Base-by-base conservation (phyloP, 2,113 vertebrate species). In the Ariopsis seemanni region DNA sequence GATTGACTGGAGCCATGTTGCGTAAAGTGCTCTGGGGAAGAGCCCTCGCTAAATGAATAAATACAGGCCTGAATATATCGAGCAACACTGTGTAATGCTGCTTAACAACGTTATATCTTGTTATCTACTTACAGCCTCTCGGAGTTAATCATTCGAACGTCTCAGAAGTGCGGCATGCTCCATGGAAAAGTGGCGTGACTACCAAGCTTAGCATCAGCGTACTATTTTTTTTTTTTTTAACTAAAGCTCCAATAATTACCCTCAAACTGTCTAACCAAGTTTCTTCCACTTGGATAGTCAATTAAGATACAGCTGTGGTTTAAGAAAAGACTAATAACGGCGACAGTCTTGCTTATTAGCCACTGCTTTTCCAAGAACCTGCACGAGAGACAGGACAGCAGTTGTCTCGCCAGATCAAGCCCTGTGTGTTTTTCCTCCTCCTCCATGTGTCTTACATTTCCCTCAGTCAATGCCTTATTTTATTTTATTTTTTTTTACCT, bases 211-310 rank as follows among this genome's bases (percentile, higher is more conserved):
- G 58, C 48, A 7, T 1, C 34, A 57, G 3, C 67, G 71, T 86
- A 74, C 89, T 83, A 65, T 84, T 89, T 77, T 42, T 42, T 42
- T 42, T 34, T 42, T 42, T 42, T 42, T 72, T 78, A 53, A 27
- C 69, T 87, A 89, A 86, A 85, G 80, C 83, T 65, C 30, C 52
- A 57, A 86, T 91, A 90, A 91, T 91, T 88, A 84, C 77, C 78
- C 42, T 81, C 60, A 67, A 84, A 90, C 88, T 58, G 82, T 91
- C 90, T 86, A 89, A 82, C 81, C 81, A 88, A 81, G 89, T 92
- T 85, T 82, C 84, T 77, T 84, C 67, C 53, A 78, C 89, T 89
- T 63, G 88, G 78, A 78, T 87, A 83, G 90, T 86, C 89, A 92
- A 91, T 91, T 92, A 92, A 88, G 82, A 77, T 88, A 87, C 87